Percentiles rank a stretch among this genome's conserved stretches.
phyloP scores from a whole-genome alignment of 2,797 vertebrate genomes.

The Choloepus didactylus region DNA sequence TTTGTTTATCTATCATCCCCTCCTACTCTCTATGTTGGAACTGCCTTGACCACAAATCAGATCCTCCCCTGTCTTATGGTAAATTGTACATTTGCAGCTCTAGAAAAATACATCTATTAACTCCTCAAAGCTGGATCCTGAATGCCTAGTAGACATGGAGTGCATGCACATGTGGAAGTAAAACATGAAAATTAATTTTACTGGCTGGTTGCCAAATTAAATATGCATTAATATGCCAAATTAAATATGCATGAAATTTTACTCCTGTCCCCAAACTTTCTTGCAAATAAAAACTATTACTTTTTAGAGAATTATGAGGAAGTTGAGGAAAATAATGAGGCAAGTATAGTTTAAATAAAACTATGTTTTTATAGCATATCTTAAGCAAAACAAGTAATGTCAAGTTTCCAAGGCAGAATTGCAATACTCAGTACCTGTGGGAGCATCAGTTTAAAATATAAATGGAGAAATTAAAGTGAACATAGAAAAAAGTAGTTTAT shows the following conservation, averaged over 20 bases:
- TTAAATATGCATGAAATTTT: not conserved
- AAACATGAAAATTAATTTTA: conserved; percentile 17
- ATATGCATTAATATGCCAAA: not conserved
- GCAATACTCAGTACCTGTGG: not conserved
- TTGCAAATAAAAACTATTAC: not conserved
- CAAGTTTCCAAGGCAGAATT: conserved; percentile 37
- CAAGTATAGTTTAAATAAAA: conserved; percentile 37
- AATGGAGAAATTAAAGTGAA: conserved; percentile 13
- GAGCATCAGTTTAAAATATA: conserved; percentile 25
- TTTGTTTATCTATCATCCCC: not conserved
- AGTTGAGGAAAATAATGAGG: not conserved
- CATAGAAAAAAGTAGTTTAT: not conserved
- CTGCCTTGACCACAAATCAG: not conserved
- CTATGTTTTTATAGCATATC: not conserved
- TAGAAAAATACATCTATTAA: not conserved
- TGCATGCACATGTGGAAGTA: not conserved
- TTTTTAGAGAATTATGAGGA: conserved; percentile 41
- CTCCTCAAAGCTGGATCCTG: not conserved
- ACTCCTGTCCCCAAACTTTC: not conserved
- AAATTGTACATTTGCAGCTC: not conserved
- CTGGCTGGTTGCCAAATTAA: not conserved
- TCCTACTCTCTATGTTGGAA: not conserved
- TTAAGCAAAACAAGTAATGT: conserved; percentile 37
- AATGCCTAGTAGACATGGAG: not conserved
- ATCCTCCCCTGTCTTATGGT: not conserved